phyloP scores from a whole-genome alignment of 2,113 vertebrate genomes.

The Alosa alosa region DNA sequence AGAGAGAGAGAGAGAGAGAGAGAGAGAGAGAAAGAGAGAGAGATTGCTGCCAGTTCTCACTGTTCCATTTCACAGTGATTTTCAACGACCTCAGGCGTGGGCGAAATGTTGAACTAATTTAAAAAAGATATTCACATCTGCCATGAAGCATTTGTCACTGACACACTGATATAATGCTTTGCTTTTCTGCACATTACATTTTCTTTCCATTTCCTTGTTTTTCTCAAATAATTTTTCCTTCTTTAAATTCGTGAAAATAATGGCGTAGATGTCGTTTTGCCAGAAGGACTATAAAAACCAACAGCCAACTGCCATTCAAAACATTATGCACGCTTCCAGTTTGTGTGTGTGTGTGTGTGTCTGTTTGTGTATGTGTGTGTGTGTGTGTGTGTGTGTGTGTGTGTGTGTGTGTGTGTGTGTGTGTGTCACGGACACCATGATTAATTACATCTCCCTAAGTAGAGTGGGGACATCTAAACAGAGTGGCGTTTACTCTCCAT shows the following conservation, averaged over 20 bases:
- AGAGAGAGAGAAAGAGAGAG: background rate
- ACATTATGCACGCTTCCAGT: background rate
- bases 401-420: background rate
- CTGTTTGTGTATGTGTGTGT: no score
- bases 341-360: background rate
- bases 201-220: background rate
- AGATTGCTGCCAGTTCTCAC: background rate
- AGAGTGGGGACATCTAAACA: background rate
- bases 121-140: background rate
- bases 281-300: background rate
- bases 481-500: background rate
- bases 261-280: background rate
- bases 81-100: background rate
- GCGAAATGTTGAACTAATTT: background rate
- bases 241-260: background rate
- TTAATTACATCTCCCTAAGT: constrained; percentile 8
- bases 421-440: background rate
- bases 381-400: background rate
- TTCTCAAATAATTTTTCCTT: background rate
- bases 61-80: background rate
- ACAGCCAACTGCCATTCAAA: background rate
- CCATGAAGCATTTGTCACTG: background rate
- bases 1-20: background rate
- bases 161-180: background rate
- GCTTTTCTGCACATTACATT: background rate